A percentile compares a stretch with the other conserved stretches of the same genome.
Evolutionary conservation across 2,888 invertebrate species (phyloP).

Genomic region (Nemapogon koenigi): DNA sequence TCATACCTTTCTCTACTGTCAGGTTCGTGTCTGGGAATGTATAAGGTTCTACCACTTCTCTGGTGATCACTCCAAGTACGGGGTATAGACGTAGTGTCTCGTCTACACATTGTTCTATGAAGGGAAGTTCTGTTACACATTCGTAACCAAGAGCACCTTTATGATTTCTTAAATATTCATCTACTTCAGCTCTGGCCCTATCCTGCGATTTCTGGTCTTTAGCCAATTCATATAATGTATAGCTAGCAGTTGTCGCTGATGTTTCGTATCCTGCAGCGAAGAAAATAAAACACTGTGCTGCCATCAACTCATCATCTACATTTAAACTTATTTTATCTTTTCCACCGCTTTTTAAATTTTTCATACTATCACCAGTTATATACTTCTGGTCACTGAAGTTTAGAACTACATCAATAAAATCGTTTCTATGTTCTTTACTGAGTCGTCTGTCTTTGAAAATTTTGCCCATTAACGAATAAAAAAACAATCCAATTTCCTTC

Average conservation of each 20-base stretch:
- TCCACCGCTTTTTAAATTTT: conserved; percentile 14
- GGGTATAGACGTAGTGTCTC: conserved; percentile 10
- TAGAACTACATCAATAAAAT: conserved; percentile 18
- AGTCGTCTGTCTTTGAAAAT: conserved; percentile 13
- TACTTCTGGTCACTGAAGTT: conserved; percentile 14
- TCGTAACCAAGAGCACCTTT: conserved; percentile 45
- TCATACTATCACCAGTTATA: conserved; percentile 17
- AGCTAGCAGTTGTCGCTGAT: conserved; percentile 49
- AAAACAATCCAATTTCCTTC: background rate
- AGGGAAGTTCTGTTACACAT: conserved; percentile 21
- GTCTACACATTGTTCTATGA: conserved; percentile 10
- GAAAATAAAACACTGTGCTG: conserved; percentile 58
- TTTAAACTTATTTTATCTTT: conserved; percentile 22
- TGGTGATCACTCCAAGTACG: conserved; percentile 3
- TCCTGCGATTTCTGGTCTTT: conserved; percentile 43
- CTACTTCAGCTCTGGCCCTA: conserved; percentile 41
- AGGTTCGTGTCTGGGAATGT: background rate
- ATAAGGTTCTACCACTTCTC: conserved; percentile 9
- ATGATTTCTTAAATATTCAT: conserved; percentile 28
- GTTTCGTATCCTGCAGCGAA: conserved; percentile 62
- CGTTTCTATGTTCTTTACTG: conserved; percentile 16
- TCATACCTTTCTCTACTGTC: conserved; percentile 12
- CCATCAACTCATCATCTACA: conserved; percentile 43
- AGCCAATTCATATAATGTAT: conserved; percentile 51
- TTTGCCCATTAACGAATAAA: conserved; percentile 10